These are phyloP conservation scores for Steinernema hermaphroditum DNA, from an alignment of 2,888 invertebrate species.

Conservation along the genomic window DNA sequence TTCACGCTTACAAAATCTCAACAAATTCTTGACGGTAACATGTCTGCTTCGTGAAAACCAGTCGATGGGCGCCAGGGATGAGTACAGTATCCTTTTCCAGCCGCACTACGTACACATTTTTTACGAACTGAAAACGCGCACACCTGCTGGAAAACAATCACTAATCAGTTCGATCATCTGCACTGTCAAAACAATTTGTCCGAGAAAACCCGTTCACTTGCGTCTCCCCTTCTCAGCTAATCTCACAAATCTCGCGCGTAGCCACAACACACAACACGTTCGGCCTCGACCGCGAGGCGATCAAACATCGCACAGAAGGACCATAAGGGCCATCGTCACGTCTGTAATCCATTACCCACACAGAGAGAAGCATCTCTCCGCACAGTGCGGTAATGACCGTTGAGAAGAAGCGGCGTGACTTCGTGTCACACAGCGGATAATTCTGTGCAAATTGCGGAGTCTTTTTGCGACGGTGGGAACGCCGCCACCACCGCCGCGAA, in stretches of 20 bases:
- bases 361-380: slow-evolving; percentile 3
- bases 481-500: no score
- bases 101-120: no score
- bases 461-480: not conserved
- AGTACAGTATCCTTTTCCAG: no score
- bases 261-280: not conserved
- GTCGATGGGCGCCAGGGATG: no score
- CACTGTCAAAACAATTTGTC: no score
- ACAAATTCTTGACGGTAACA: no score
- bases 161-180: no score
- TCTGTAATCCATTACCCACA: slow-evolving; percentile 19
- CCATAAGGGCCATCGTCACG: not conserved
- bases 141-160: no score
- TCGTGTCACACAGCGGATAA: not conserved
- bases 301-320: slow-evolving; percentile 6
- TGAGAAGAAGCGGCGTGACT: not conserved
- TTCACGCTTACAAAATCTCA: no score
- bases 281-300: not conserved
- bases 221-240: not conserved
- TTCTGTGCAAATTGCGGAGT: not conserved
- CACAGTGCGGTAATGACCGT: not conserved
- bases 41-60: no score
- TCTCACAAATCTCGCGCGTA: not conserved
- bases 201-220: not conserved
- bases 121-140: no score